Base-by-base conservation (phyloP, 2,888 invertebrate species). In the Steinernema scapterisci region DNA sequence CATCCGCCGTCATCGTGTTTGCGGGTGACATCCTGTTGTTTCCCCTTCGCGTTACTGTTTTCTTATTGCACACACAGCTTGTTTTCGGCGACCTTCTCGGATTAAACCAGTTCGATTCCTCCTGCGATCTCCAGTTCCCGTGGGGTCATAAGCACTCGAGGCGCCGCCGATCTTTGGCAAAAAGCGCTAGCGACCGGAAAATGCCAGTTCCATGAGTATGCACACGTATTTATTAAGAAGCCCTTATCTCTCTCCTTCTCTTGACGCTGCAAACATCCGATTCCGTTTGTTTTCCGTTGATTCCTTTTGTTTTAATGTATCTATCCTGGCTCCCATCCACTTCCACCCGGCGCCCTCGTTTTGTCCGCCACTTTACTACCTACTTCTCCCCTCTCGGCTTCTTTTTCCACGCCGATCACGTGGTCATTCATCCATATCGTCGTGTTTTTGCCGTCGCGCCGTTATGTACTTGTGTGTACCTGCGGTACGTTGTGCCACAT, bases 61-160 rank as follows among this genome's bases (percentile, higher is more conserved):
- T 38, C 38, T 38, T 38, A 38, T 38, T 38, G 38, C 38, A 38
- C 38, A 38, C 38, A 6, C 38, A 38, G 38, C 25, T 63, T 63
- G 16, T 27, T 63, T 63, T 27, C 25, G 9, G 38, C 38, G 38
- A 38, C 9, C 11, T 63, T 31, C 54, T 54, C 54, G 54, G 25
- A 23, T 6, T 31, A 31, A 63, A 63, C 63, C 63, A 63, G 63
- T 63, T 63, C 63, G 63, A 13, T 38, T 38, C 9, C 63, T 48
- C 27, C 16, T 19, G 2, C 63, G 63, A 31, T 63, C 63, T 63
- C 27, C 38, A 27, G 31, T 63, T 27, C 48, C 16, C 48, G 48
- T 19, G 48, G 5, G 48, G 48, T 48, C 48, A 48, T 19, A 48
- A n/a, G 16, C 3, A 5, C 48, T 3, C n/a, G 19, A 52, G 21